Percentiles rank a stretch among this genome's conserved stretches.
Conservation (phyloP, 2,113 vertebrate species). For the Todiramphus saurophagus region DNA sequence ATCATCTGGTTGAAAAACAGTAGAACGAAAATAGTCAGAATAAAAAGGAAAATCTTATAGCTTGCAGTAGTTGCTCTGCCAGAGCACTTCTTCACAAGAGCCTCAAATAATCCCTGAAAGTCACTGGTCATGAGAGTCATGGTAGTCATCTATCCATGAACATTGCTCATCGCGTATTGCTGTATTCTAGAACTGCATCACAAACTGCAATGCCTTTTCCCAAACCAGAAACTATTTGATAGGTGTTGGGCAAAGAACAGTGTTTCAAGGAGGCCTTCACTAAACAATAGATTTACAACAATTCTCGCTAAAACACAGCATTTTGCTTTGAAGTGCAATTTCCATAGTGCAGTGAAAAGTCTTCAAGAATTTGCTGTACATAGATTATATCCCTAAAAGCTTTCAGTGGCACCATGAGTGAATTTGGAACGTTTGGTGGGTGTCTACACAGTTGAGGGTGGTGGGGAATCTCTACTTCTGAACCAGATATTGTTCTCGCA, state of each 20-base stretch:
- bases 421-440: neutral
- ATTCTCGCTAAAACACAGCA: neutral
- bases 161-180: neutral
- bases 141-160: neutral
- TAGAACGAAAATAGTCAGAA: neutral
- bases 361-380: neutral
- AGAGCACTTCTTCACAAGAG: neutral
- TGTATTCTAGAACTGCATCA: neutral
- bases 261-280: neutral
- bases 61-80: neutral
- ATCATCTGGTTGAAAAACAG: neutral
- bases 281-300: neutral
- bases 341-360: neutral
- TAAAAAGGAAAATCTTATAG: neutral
- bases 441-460: neutral
- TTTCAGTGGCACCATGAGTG: neutral
- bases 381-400: neutral
- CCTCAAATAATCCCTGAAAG: neutral
- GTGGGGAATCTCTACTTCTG: neutral
- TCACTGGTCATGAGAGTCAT: neutral
- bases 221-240: neutral
- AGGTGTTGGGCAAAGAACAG: neutral
- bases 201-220: neutral
- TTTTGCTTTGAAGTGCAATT: neutral
- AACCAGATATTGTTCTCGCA: neutral